phyloP scores from a whole-genome alignment of 2,888 invertebrate genomes.

The Sminthurides aquaticus region DNA sequence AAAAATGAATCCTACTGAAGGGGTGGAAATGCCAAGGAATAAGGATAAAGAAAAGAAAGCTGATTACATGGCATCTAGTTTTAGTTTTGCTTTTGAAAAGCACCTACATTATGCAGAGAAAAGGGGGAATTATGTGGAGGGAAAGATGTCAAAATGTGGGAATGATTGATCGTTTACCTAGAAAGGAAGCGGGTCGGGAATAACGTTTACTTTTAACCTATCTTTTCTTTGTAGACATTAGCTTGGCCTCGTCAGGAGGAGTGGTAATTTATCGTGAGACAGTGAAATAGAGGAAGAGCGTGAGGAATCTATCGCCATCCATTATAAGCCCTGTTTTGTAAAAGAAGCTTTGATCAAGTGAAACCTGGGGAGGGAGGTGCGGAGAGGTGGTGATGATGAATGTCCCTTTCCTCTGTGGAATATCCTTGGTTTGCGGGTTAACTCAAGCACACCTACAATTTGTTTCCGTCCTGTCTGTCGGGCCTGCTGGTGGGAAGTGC shows the following conservation, averaged over 20 bases:
- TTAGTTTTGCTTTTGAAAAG: no score
- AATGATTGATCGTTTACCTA: not conserved
- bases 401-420: not conserved
- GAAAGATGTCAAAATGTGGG: not conserved
- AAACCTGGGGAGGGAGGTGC: not conserved
- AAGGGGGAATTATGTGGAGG: not conserved
- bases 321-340: not conserved
- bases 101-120: no score
- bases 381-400: not conserved
- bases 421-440: no score
- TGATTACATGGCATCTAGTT: no score
- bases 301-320: not conserved
- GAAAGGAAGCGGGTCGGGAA: not conserved
- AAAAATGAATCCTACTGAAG: no score
- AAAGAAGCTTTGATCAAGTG: not conserved
- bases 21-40: no score
- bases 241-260: not conserved
- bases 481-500: no score
- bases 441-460: no score
- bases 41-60: no score
- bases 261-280: not conserved
- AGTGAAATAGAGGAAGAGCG: not conserved
- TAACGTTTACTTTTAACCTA: not conserved
- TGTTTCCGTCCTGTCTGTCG: no score
- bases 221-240: not conserved